phyloP scores from a whole-genome alignment of 2,113 vertebrate species.

The Camelus bactrianus region DNA sequence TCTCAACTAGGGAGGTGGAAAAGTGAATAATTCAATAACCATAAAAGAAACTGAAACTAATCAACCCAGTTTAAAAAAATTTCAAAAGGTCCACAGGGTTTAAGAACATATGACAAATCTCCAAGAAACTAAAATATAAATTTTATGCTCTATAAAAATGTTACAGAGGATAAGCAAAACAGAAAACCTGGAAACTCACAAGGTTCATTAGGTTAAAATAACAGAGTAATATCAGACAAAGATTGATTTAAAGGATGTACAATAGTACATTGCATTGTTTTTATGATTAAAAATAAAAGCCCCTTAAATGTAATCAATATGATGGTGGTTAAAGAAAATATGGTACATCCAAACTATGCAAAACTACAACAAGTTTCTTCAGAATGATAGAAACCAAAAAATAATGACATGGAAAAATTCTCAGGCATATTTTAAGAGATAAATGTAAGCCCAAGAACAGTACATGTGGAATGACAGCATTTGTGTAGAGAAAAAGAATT shows the following conservation, averaged over 20 bases:
- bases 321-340: constrained; percentile 16
- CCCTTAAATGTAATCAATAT: not conserved
- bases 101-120: not conserved
- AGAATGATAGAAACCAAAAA: not conserved
- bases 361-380: not conserved
- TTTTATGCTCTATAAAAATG: not conserved
- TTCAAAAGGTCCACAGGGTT: not conserved
- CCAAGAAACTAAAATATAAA: not conserved
- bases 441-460: not conserved
- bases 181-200: not conserved
- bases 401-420: not conserved
- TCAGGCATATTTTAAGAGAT: not conserved
- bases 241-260: not conserved
- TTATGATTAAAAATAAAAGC: not conserved
- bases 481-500: not conserved
- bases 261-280: not conserved
- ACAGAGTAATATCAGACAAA: not conserved
- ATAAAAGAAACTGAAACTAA: not conserved
- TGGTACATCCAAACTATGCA: not conserved
- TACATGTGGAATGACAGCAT: not conserved
- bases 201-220: not conserved
- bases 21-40: not conserved
- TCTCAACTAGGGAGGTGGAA: not conserved
- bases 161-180: not conserved
- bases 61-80: not conserved